A percentile compares a stretch with the other conserved stretches of the same genome.
These are phyloP conservation scores for Vannuccia rotundouncinata DNA, from an alignment of 2,888 invertebrate genomes.

Conservation along the genomic window DNA sequence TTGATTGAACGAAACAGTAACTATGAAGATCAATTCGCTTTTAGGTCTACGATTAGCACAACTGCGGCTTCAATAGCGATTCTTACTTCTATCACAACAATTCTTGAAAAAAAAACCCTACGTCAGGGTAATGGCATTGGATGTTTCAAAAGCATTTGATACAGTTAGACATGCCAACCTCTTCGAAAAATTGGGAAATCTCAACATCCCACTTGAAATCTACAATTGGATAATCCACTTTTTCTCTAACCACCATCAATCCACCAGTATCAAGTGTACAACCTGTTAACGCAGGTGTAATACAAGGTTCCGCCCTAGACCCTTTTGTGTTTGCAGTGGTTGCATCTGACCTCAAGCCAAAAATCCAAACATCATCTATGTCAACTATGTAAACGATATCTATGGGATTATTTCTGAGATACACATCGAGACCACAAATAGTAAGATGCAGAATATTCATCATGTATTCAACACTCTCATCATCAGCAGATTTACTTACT, in stretches of 20 bases:
- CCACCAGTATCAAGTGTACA: background rate
- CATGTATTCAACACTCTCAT: too few relatives aligned
- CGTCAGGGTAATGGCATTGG: background rate
- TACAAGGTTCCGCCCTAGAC: conserved; percentile 7
- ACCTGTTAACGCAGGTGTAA: background rate
- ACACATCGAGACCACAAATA: background rate
- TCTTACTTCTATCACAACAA: background rate
- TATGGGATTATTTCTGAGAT: background rate
- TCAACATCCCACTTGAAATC: conserved; percentile 4
- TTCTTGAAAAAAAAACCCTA: background rate
- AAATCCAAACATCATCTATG: background rate
- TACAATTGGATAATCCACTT: background rate
- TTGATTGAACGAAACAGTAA: background rate
- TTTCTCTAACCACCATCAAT: background rate
- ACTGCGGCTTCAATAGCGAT: background rate
- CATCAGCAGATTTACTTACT: too few relatives aligned
- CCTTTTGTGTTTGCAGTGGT: background rate
- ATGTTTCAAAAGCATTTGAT: background rate
- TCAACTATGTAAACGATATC: background rate
- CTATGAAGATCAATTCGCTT: background rate
- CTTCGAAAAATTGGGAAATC: background rate
- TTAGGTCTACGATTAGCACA: background rate
- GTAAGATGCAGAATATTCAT: background rate
- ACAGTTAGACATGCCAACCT: background rate
- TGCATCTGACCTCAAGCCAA: conserved; percentile 10